Evolutionary conservation across 2,113 vertebrate genomes (phyloP).

Genomic region (Geothlypis trichas): DNA sequence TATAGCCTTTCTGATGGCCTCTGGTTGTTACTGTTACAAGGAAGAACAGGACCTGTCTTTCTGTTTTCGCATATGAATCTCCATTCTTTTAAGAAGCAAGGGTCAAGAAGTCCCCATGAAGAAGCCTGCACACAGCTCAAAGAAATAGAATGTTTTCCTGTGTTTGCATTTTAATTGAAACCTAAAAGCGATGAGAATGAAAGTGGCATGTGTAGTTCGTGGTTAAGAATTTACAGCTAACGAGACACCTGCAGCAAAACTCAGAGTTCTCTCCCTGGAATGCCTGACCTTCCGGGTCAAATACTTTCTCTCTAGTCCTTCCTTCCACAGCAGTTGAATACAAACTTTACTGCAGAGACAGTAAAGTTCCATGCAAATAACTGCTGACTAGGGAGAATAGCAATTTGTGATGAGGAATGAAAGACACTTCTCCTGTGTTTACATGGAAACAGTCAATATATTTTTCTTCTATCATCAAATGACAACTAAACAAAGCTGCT

Average conservation of each 20-base stretch:
- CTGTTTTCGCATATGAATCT: accelerated
- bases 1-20: not conserved
- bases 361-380: not conserved
- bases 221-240: not conserved
- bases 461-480: not conserved
- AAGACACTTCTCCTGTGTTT: not conserved
- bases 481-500: not conserved
- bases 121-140: not conserved
- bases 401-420: not conserved
- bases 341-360: not conserved
- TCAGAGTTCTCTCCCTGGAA: not conserved
- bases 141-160: not conserved
- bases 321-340: not conserved
- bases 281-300: not conserved
- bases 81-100: not conserved
- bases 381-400: not conserved
- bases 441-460: not conserved
- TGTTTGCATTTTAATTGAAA: not conserved
- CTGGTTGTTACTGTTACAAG: not conserved
- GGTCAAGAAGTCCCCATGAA: not conserved
- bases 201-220: accelerated
- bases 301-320: not conserved
- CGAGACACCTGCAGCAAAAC: not conserved
- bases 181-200: not conserved
- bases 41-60: not conserved